Evolutionary conservation across 2,888 invertebrate species (phyloP), one percentile per base, ranked within the genome.

Genomic region (Magallana nippona): DNA sequence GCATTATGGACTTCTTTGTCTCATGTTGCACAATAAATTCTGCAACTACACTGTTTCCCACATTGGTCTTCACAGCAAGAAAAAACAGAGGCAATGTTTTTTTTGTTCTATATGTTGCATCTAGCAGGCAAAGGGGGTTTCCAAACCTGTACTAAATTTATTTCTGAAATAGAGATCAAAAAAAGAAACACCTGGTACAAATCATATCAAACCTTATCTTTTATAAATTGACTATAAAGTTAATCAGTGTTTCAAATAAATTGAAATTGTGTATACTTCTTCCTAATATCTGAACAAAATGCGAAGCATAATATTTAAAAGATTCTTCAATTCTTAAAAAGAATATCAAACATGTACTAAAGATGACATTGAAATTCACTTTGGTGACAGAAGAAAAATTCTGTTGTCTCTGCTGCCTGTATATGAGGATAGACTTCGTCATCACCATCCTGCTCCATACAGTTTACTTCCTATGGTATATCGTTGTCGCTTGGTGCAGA

Each of bases 401-500:
- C 77, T 77, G 77, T 77, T 77, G 77, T 77, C 77, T 77, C 77
- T 0, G 44, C 17, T 22, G 27, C 27, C 44, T 77, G 77, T 19
- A 77, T 77, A 56, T 79, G 79, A n/a, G 79, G 79, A 55, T 55
- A 79, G 11, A 79, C 79, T n/a, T 79, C 79, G 56, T 79, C 79
- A 44, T 79, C 79, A 79, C 56, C 79, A 79, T 79, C 79, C 56
- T 79, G 79, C 55, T 79, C 56, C 17, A 79, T 56, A 55, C 79
- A 79, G 55, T 79, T 56, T 79, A 57, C 15, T 10, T 57, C 27
- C 27, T 22, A n/a, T 22, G 27, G 17, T 17, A 57, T 57, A n/a
- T 79, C 79, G 1, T 11, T 57, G 27, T 19, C 56, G 57, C 57
- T 79, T 15, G 79, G 55, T 57, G 79, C 10, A 57, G 56, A 44